Evolutionary conservation across 2,113 vertebrate species (phyloP), one percentile per base, ranked within the genome.

Genomic region (Entosphenus tridentatus): DNA sequence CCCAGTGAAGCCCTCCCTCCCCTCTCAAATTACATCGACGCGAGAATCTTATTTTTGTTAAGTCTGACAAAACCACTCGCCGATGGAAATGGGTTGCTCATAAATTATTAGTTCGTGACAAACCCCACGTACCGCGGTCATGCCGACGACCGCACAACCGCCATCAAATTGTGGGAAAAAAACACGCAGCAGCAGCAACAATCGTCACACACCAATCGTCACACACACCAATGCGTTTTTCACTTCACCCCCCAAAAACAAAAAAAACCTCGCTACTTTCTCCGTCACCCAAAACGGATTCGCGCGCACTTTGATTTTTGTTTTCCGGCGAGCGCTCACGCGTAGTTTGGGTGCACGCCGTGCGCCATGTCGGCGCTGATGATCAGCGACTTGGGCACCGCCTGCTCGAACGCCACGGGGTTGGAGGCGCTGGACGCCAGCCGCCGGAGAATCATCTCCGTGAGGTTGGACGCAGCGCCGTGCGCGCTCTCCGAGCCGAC

Each of bases 311-410:
- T 10, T 65, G 2, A 65, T 65, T 8, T 16, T 21, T 21, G 18
- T 65, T n/a, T 16, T 65, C n/a, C 8, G n/a, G 62, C 39, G 39
- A 39, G 39, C 39, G 87, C 89, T 88, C 76, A 98, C 92, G 77
- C 71, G 12, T 96, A 96, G 81, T 98, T 98, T 11, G 93, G 92
- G 74, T 98, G 93, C 62, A 87, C 80, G 0, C 92, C 92, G 0
- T 98, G 93, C 3, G 90, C 93, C 93, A 98, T 98, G 75, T 98
- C 93, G 0, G 89, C 87, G 1, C 92, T 97, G 81, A 98, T 88
- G 90, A 98, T 87, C 80, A 82, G 95, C 74, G 93, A 98, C 59
- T 81, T 83, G 17, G 92, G 85, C 62, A 84, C 75, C 0, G 93
- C 86, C 76, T 95, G 87, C 78, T 98, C 89, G 0, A 95, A 97